Base-by-base conservation (phyloP, 2,797 vertebrate species). In the Podarcis lilfordi region DNA sequence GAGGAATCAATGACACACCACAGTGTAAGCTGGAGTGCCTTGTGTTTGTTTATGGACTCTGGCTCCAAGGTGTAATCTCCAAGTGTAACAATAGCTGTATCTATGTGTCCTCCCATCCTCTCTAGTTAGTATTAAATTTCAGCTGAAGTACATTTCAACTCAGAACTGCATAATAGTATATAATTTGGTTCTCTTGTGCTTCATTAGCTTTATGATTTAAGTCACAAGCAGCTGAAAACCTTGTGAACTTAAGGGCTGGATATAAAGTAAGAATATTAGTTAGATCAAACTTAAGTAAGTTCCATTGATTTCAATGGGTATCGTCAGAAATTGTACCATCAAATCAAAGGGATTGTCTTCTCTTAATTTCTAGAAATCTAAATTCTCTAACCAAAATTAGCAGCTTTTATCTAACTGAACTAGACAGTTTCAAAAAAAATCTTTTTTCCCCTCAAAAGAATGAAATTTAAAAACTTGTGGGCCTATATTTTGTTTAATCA, bases 281-380 rank as follows among this genome's bases (percentile, higher is more conserved):
- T 64, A 23, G 6, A 19, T 64, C 61, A 19, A 64, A 64, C 17
- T 74, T 74, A 74, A 74, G 7, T 74, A 74, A 74, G 32, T 21
- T 21, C 5, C 17, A 74, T 35, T 37, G 35, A 74, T 74, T 35
- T 74, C n/a, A n/a, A 35, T 23, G 32, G n/a, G 40, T 29, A 29
- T 80, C 72, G 2, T 50, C 40, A 64, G 13, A 71, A 75, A 32
- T 50, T 80, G 50, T 80, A 29, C 32, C 8, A 68, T 75, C 9
- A 45, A 81, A 55, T 80, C 19, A 45, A 84, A 85, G 17, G 29
- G 21, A 80, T 64, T 23, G 4, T 17, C 17, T 71, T 61, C 10
- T 23, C 17, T 87, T 64, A 50, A 86, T 82, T 86, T 86, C 61
- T 27, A 82, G 32, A 86, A 61, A 29, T n/a, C 17, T 27, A 77